Conservation (phyloP, 1,140 invertebrate species). For the Acromyrmex heyeri region DNA sequence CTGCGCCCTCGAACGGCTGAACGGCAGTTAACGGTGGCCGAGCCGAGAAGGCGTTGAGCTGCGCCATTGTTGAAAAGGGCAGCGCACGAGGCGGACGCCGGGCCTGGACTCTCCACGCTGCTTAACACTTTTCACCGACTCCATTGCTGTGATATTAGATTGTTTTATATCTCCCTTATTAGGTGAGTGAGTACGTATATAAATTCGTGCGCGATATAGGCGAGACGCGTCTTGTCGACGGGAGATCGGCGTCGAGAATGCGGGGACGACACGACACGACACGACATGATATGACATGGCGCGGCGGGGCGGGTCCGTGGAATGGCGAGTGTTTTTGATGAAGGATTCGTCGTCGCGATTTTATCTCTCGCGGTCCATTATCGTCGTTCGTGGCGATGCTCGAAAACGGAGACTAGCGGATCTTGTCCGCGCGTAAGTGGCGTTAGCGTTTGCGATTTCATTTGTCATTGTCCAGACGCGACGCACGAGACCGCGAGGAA, state of each 20-base stretch:
- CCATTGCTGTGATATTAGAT: constrained; percentile 83
- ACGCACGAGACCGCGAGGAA: constrained; percentile 20
- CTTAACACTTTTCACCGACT: constrained; percentile 77
- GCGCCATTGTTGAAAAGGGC: constrained; percentile 83
- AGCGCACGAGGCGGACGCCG: constrained; percentile 82
- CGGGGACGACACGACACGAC: constrained; percentile 10
- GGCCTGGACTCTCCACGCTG: constrained; percentile 75
- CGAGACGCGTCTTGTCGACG: background rate
- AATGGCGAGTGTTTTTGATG: constrained; percentile 34
- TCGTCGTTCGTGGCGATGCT: no score
- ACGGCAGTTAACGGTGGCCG: constrained; percentile 53
- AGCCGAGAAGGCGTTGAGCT: constrained; percentile 64
- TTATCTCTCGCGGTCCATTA: background rate
- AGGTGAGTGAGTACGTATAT: constrained; percentile 78
- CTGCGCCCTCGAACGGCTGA: constrained; percentile 71
- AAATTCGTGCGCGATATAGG: background rate
- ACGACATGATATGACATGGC: constrained; percentile 30
- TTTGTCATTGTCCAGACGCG: constrained; percentile 50
- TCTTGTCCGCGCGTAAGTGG: constrained; percentile 25
- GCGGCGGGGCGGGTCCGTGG: constrained; percentile 69
- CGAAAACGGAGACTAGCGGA: background rate
- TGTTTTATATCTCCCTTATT: constrained; percentile 76
- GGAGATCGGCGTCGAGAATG: constrained; percentile 1
- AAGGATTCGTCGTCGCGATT: no score
- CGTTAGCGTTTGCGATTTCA: constrained; percentile 65